These are phyloP conservation scores for Drosophila nannoptera DNA, from an alignment of 1,140 invertebrate species.

Conservation along the genomic window DNA sequence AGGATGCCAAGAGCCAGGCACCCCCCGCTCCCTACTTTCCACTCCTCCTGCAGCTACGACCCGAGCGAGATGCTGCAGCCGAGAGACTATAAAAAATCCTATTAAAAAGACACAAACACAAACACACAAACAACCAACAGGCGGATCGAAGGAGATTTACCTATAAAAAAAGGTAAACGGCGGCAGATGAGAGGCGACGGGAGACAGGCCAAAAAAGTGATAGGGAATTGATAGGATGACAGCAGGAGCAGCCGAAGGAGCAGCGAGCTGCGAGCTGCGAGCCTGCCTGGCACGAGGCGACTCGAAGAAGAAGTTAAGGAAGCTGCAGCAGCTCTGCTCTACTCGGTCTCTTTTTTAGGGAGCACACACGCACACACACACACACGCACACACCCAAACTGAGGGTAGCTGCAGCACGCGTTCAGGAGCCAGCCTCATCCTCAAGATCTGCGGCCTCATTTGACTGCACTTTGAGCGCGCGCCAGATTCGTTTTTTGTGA, in stretches of 20 bases:
- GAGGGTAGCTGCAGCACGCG: constrained; percentile 64
- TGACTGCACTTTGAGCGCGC: constrained; percentile 56
- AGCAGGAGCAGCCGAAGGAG: constrained; percentile 6
- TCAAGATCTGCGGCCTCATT: constrained; percentile 26
- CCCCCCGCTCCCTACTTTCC: too few relatives aligned
- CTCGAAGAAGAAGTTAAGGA: constrained; percentile 27
- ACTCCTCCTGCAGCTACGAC: constrained; percentile 10
- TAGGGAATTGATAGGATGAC: constrained; percentile 42
- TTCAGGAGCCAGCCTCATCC: constrained; percentile 31
- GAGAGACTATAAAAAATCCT: constrained; percentile 66
- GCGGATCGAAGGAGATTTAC: constrained; percentile 69
- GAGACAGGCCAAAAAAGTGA: constrained; percentile 39
- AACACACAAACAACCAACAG: constrained; percentile 57
- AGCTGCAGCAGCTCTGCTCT: constrained; percentile 43
- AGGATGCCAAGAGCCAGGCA: constrained; percentile 7
- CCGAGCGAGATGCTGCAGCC: constrained; percentile 40
- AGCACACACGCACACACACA: constrained; percentile 24
- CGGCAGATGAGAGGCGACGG: constrained; percentile 48
- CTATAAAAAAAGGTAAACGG: constrained; percentile 66
- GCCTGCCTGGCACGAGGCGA: constrained; percentile 55
- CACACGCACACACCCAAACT: constrained; percentile 24
- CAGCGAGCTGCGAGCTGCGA: background rate
- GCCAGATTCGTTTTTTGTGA: constrained; percentile 25
- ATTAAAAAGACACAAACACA: constrained; percentile 63
- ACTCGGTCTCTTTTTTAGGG: constrained; percentile 39